Conservation (phyloP, 2,888 invertebrate species). For the Trissolcus japonicus region DNA sequence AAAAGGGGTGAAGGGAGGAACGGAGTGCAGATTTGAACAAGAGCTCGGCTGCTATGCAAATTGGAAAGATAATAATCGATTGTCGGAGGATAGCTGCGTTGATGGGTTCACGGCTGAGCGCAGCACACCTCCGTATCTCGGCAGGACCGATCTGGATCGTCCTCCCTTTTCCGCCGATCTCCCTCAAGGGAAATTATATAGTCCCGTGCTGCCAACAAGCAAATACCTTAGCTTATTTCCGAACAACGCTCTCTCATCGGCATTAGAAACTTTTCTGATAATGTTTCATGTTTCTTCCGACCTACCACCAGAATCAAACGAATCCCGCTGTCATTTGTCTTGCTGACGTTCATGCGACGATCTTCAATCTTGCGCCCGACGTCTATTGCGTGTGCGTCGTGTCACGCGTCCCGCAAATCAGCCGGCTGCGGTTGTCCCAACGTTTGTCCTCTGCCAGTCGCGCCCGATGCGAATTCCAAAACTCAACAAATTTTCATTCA, state of each 20-base stretch:
- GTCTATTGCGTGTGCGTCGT: conserved; percentile 13
- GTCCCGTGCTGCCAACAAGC: conserved; percentile 66
- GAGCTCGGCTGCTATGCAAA: conserved; percentile 74
- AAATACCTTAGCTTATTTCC: conserved; percentile 70
- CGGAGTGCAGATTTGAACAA: conserved; percentile 70
- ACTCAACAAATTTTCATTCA: too few species aligned
- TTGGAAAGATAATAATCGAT: conserved; percentile 76
- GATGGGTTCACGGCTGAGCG: conserved; percentile 72
- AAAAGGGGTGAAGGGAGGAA: conserved; percentile 63
- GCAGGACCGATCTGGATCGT: conserved; percentile 63
- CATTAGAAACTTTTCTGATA: conserved; percentile 54
- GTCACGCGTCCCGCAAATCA: conserved; percentile 3
- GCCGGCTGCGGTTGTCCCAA: too few species aligned
- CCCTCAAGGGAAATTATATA: conserved; percentile 77
- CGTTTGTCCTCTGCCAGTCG: too few species aligned
- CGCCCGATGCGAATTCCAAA: too few species aligned
- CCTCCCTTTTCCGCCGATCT: conserved; percentile 69
- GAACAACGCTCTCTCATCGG: conserved; percentile 55
- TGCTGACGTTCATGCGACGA: conserved; percentile 34
- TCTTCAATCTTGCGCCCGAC: conserved; percentile 30
- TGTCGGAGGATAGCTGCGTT: conserved; percentile 71
- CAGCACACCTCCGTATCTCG: conserved; percentile 66
- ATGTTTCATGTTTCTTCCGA: conserved; percentile 31
- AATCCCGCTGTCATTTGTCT: conserved; percentile 37
- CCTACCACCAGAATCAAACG: conserved; percentile 17